Conservation (phyloP, 2,888 invertebrate species). For the Ferrisia virgata region DNA sequence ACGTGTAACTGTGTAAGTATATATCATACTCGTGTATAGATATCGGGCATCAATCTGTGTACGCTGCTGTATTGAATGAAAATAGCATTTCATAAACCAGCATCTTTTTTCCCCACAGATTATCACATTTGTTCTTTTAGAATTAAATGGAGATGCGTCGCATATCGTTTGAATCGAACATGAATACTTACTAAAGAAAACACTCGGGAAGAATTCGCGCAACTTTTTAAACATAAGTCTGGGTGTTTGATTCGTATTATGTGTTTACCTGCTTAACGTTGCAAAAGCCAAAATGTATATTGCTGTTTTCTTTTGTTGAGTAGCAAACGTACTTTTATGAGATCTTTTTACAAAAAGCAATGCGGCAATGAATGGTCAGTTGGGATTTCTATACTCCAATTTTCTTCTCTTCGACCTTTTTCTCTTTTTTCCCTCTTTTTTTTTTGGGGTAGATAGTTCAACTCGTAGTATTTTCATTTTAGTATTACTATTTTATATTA, state of each 20-base stretch:
- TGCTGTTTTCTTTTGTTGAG: background rate
- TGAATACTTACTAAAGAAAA: background rate
- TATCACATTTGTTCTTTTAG: background rate
- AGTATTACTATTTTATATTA: conserved; percentile 40
- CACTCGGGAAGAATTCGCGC: background rate
- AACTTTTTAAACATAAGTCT: background rate
- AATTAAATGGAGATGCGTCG: background rate
- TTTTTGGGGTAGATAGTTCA: conserved; percentile 10
- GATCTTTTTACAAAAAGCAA: background rate
- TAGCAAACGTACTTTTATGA: conserved; percentile 27
- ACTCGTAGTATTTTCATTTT: background rate
- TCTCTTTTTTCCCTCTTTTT: background rate
- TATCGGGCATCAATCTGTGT: background rate
- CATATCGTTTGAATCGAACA: background rate
- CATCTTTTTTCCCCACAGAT: background rate
- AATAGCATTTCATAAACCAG: background rate
- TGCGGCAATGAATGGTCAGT: conserved; percentile 17
- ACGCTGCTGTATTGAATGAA: too few relatives aligned
- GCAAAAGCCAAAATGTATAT: background rate
- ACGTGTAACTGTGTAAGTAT: too few relatives aligned
- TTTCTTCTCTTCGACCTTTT: background rate
- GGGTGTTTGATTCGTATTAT: background rate
- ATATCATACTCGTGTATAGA: too few relatives aligned
- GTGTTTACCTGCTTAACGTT: conserved; percentile 11
- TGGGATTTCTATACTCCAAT: conserved; percentile 22